A percentile compares a stretch with the other conserved stretches of the same genome.
These are phyloP conservation scores for Diplodus puntazzo DNA, from an alignment of 2,797 vertebrate genomes.

Conservation along the genomic window DNA sequence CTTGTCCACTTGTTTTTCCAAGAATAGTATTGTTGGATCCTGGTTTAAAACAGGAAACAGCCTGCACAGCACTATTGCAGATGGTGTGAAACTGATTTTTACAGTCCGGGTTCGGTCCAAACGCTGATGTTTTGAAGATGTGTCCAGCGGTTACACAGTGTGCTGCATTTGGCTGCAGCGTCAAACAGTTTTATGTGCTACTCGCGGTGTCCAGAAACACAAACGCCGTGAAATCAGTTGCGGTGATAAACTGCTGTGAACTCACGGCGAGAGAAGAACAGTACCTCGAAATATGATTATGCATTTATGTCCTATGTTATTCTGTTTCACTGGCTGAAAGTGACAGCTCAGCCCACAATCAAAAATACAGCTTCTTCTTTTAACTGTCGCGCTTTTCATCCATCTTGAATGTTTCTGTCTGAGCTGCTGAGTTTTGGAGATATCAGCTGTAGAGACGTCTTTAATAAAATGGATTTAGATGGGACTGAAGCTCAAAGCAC, in stretches of 20 bases:
- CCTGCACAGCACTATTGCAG: not conserved
- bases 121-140: constrained; percentile 10
- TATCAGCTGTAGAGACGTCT: too few species aligned
- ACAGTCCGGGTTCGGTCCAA: not conserved
- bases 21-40: not conserved
- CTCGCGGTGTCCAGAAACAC: constrained; percentile 27
- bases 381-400: too few species aligned
- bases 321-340: not conserved
- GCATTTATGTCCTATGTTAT: not conserved
- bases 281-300: not conserved
- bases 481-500: too few species aligned
- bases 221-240: constrained; percentile 25
- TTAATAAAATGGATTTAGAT: too few species aligned
- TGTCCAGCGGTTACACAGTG: constrained; percentile 31
- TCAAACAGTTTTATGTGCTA: constrained; percentile 28
- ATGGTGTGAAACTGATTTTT: constrained; percentile 30
- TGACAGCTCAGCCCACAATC: too few species aligned
- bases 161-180: constrained; percentile 14
- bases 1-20: not conserved
- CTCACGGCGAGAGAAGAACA: not conserved
- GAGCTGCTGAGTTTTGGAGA: too few species aligned
- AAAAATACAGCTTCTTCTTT: too few species aligned
- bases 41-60: not conserved
- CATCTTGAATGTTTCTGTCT: too few species aligned
- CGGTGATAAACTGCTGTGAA: constrained; percentile 1